Evolutionary conservation across 2,888 invertebrate genomes (phyloP).

Genomic region (Eudasyphora cyanicolor): DNA sequence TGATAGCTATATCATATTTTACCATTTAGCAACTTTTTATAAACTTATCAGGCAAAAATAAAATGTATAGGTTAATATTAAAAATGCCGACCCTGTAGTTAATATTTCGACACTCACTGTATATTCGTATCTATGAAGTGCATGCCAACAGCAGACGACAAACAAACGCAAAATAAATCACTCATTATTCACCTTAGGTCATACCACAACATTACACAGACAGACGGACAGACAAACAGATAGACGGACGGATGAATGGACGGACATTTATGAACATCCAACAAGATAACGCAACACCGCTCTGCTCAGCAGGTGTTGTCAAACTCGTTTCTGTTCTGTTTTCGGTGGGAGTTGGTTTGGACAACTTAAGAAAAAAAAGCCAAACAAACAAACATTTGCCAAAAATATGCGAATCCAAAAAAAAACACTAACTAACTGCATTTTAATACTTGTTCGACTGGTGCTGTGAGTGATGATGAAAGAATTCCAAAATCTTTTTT

Average conservation of each 20-base stretch:
- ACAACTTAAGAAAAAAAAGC: not conserved
- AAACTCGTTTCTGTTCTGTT: slow-evolving; percentile 29
- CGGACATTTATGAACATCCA: no score
- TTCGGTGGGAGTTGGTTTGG: not conserved
- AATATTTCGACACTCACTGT: no score
- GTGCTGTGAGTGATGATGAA: not conserved
- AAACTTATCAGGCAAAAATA: no score
- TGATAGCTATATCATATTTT: no score
- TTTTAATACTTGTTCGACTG: not conserved
- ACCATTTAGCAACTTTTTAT: no score
- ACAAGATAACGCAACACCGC: no score
- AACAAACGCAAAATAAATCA: not conserved
- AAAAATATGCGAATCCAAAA: not conserved
- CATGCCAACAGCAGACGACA: no score
- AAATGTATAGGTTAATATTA: no score
- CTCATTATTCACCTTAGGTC: slow-evolving; percentile 35
- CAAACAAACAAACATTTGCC: slow-evolving; percentile 3
- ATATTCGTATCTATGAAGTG: no score
- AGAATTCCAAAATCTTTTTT: not conserved
- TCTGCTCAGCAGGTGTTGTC: slow-evolving; percentile 30
- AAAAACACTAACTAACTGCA: slow-evolving; percentile 2
- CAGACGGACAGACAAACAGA: not conserved
- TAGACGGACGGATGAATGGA: no score
- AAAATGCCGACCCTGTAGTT: no score
- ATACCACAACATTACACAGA: no score